Evolutionary conservation across 2,797 vertebrate genomes (phyloP), one percentile per base, ranked within the genome.

Genomic region (Rachycentron canadum): DNA sequence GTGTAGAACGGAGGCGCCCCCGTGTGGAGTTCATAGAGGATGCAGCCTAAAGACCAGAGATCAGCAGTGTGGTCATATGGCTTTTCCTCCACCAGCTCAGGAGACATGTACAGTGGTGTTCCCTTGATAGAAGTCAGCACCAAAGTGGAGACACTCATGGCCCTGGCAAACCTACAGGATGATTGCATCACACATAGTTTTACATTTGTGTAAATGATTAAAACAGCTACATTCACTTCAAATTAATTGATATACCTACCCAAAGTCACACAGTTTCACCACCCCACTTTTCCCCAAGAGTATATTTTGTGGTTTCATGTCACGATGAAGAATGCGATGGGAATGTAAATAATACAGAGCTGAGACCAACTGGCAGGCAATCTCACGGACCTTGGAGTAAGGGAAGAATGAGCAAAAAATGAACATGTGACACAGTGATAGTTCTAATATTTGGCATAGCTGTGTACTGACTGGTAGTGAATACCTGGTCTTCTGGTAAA

Each of bases 291-390:
- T 99, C 19, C 95, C 97, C 65, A 99, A 86, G 30, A 99, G 95
- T 76, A 99, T 99, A 81, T 99, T 99, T 91, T 99, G 98, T 26
- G 98, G 98, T 81, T 99, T 99, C 97, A 99, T 97, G 93, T 99
- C 98, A 0, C 98, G 96, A 83, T 99, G 98, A 67, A 99, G 95
- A 83, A 99, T 99, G 7, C 98, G 97, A 88, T 99, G 97, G 63
- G 97, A 99, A 83, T 99, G 98, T 80, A 99, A 92, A 85, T 99
- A 99, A 88, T 99, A 98, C 60, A 99, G 94, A 55, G 98, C 98
- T 0, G 98, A 99, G 28, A 99, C 95, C 80, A 99, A 93, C 43
- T 99, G 98, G 80, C 97, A 97, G 74, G 98, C 97, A 19, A 99
- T 97, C 73, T 91, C 89, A 60, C 91, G 93, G 26, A 99, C 97